Evolutionary conservation across 35 echinoderm and acorn worm genomes (phyloP).

Genomic region (Ophioderma brevispina): DNA sequence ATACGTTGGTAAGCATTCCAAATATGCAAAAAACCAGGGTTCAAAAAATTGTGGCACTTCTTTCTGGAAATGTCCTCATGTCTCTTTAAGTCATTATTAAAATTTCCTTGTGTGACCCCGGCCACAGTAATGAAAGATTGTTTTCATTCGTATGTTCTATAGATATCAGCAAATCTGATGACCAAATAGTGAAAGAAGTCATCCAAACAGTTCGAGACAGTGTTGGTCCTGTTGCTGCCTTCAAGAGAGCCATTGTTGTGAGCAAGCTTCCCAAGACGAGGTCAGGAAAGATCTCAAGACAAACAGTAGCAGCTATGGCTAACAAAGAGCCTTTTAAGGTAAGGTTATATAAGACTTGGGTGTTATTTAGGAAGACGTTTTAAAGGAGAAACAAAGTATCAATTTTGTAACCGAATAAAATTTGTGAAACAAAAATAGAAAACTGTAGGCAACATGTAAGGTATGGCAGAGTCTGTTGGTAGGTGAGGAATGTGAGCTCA

Average conservation of each 20-base stretch:
- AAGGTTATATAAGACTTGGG: neutral
- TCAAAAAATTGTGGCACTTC: no score
- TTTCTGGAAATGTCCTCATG: no score
- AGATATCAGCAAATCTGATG: slow-evolving; percentile 58
- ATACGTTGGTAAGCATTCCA: no score
- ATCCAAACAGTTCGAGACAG: slow-evolving; percentile 60
- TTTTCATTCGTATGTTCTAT: no score
- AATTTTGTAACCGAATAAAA: neutral
- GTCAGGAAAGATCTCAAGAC: slow-evolving; percentile 90
- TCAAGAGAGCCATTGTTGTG: slow-evolving; percentile 94
- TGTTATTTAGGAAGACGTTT: neutral
- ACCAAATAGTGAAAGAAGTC: slow-evolving; percentile 71
- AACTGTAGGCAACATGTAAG: no score
- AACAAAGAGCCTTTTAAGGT: slow-evolving; percentile 83
- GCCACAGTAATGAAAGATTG: no score
- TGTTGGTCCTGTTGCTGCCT: slow-evolving; percentile 93
- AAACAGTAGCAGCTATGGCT: slow-evolving; percentile 77
- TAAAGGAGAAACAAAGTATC: neutral
- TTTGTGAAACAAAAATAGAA: neutral
- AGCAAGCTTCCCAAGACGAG: slow-evolving; percentile 88
- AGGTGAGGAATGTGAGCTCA: no score
- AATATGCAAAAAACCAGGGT: no score
- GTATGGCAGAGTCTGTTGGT: no score
- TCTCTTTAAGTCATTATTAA: no score
- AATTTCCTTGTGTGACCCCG: no score